Percentiles rank a stretch among this genome's conserved stretches.
Evolutionary conservation across 92 coral and sea anemone species (phyloP).

Genomic region (Palythoa heliodiscus): DNA sequence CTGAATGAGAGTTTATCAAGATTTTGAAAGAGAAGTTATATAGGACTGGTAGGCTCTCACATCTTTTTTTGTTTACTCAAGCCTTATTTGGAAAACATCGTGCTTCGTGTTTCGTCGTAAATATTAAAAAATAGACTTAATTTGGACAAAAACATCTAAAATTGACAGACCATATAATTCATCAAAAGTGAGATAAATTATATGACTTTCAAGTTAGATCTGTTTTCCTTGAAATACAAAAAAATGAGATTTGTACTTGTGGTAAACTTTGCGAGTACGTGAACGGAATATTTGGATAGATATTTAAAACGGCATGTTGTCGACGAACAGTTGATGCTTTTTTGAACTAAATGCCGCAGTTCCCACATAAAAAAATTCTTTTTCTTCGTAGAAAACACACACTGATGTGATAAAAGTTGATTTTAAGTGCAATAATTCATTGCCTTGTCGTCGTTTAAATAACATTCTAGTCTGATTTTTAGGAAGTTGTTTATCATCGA

Average conservation of each 20-base stretch:
- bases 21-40: neutral
- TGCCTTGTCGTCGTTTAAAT: neutral
- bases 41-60: neutral
- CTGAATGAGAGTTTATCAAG: neutral
- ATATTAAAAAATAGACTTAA: neutral
- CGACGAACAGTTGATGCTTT: neutral
- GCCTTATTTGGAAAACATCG: neutral
- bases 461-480: neutral
- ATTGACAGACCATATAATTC: neutral
- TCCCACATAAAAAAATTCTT: neutral
- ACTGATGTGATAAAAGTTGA: neutral
- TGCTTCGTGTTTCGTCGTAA: neutral
- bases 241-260: neutral
- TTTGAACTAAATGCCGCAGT: neutral
- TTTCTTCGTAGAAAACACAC: neutral
- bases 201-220: neutral
- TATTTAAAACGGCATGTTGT: neutral
- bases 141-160: neutral
- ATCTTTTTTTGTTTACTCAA: neutral
- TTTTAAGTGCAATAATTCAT: neutral
- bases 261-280: neutral
- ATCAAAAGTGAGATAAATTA: neutral
- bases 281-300: neutral
- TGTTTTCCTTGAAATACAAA: neutral
- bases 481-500: conserved; percentile 5